Base-by-base conservation (phyloP, 2,888 invertebrate species). In the Patella depressa region DNA sequence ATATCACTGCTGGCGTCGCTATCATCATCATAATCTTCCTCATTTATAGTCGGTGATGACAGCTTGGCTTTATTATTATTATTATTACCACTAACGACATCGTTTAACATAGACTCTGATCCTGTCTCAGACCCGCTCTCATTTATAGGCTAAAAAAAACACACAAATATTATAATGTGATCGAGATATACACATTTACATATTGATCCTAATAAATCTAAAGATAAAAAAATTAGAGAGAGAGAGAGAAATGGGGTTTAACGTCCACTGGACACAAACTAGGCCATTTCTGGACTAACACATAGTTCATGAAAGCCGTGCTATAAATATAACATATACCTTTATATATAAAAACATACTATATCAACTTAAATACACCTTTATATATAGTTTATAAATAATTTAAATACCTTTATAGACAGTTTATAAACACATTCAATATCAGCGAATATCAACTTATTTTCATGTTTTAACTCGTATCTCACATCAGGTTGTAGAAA, bases 381-480 rank as follows among this genome's bases (percentile, higher is more conserved):
- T n/a, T n/a, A n/a, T n/a, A n/a, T n/a, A n/a, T n/a, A n/a, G n/a
- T n/a, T n/a, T n/a, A n/a, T 24, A 24, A 24, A 24, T 24, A 24
- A 24, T 34, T 34, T 45, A 45, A 0, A 45, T 81, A 87, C 87
- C 83, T 82, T 75, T 12, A 71, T 71, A 17, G 71, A 75, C 14
- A 86, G 79, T 34, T 78, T 70, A 75, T 87, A 90, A 7, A 83
- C 77, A 80, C 87, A 88, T 29, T 82, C 83, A n/a, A 90, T 85
- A 81, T 90, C 89, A 53, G 88, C 90, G 85, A 90, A 89, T 29
- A 79, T 80, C 19, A 90, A 78, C 15, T 78, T 78, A 78, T 90
- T 89, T n/a, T 85, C 84, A 78, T 88, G 76, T 72, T 86, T 86
- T 29, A 90, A 80, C 72, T 90, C 90, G 82, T 90, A 90, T 17